Conservation (phyloP, 2,888 invertebrate species). For the Amorpha juglandis region DNA sequence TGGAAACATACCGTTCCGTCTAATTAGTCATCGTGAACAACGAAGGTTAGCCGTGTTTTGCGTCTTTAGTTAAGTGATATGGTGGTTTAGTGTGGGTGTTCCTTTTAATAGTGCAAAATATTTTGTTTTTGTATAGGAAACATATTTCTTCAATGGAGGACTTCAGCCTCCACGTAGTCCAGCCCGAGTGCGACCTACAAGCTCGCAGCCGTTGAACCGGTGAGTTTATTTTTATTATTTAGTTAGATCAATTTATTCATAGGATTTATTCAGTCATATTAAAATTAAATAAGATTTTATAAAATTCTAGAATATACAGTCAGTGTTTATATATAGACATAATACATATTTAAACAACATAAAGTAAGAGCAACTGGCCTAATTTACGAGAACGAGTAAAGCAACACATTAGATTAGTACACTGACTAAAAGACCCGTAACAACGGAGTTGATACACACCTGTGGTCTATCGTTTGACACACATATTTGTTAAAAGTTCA, state of each 20-base stretch:
- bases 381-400: too few species aligned
- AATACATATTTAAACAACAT: too few species aligned
- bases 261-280: too few species aligned
- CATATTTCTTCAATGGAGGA: slow-evolving; percentile 93
- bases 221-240: slow-evolving; percentile 48
- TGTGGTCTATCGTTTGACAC: neutral
- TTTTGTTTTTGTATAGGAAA: slow-evolving; percentile 85
- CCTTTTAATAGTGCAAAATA: neutral
- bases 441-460: too few species aligned
- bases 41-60: neutral
- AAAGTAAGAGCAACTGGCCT: too few species aligned
- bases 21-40: slow-evolving; percentile 14
- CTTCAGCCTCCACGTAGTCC: slow-evolving; percentile 93
- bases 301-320: too few species aligned
- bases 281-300: too few species aligned
- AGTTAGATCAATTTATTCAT: neutral
- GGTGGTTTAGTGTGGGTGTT: neutral
- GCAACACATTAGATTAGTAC: too few species aligned
- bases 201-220: slow-evolving; percentile 92
- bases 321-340: too few species aligned
- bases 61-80: neutral
- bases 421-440: neutral
- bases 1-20: slow-evolving; percentile 11
- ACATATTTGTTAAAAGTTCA: neutral
- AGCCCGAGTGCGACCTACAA: slow-evolving; percentile 87